Base-by-base conservation (phyloP, 2,797 vertebrate species). In the Coregonus suidteri region DNA sequence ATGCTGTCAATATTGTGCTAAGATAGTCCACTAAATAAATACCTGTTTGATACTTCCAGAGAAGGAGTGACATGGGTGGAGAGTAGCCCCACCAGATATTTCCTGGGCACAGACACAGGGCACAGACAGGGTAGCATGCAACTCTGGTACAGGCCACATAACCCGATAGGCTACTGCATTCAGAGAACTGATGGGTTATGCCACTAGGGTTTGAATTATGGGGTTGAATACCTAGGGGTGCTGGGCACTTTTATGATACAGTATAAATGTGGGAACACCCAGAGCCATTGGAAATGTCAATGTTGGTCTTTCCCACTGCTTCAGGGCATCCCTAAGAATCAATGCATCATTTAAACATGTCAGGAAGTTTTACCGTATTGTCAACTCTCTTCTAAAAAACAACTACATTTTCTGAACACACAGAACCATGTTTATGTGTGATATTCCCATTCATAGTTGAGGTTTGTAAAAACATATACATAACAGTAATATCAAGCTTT, bases 41-140 rank as follows among this genome's bases (percentile, higher is more conserved):
- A 93, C 91, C 91, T 92, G 91, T 75, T 54, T 59, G 76, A 77
- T 79, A 79, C 76, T 88, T 78, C 86, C 78, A 82, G 74, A 82
- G 77, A 68, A 80, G 81, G 85, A 74, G 52, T 76, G 75, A 82
- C 35, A 67, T 77, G 79, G 84, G 75, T 78, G 72, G 62, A 52
- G 72, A 79, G 75, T 80, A 74, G 77, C 83, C 75, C 80, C 77
- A 11, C 79, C 81, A 85, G 79, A 83, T 41, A 13, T 68, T 56
- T 72, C 73, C n/a, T 70, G 1, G 68, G 13, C 54, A 72, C 6
- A 71, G 37, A 18, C 25, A 73, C 41, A 47, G 41, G 41, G 41
- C 41, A 51, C 4, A 30, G 51, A 31, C 71, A 54, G 51, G 30
- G 51, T 54, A 41, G 6, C 52, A 52, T 53, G 13, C 3, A 51